These are phyloP conservation scores for Apis cerana DNA, from an alignment of 1,140 invertebrate genomes.

Conservation along the genomic window DNA sequence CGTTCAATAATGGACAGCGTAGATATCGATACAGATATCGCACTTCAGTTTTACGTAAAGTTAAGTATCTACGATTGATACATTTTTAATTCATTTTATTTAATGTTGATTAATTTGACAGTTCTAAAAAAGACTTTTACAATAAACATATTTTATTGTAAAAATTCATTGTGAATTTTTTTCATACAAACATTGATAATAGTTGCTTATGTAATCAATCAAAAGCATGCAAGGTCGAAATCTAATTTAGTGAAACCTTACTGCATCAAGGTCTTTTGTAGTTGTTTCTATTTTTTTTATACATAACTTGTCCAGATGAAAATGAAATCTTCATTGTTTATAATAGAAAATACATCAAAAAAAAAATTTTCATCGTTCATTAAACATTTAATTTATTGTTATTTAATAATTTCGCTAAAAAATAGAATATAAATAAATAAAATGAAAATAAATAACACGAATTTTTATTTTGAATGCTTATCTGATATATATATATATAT, in stretches of 20 bases:
- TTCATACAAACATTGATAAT: slow-evolving; percentile 9
- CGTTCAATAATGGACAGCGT: slow-evolving; percentile 6
- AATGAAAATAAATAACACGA: background rate
- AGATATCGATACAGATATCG: slow-evolving; percentile 52
- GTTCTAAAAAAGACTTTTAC: background rate
- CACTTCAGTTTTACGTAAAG: slow-evolving; percentile 74
- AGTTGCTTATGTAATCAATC: slow-evolving; percentile 22
- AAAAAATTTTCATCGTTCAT: background rate
- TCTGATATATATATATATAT: background rate
- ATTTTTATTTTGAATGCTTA: background rate
- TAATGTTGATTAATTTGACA: background rate
- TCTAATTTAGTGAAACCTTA: slow-evolving; percentile 40
- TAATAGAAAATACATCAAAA: background rate
- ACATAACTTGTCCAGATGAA: background rate
- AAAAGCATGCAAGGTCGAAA: slow-evolving; percentile 32
- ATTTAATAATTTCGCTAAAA: no score
- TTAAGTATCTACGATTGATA: slow-evolving; percentile 68
- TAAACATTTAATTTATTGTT: no score
- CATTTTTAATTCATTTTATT: background rate
- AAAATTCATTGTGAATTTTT: background rate
- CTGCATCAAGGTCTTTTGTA: background rate
- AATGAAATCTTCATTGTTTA: background rate
- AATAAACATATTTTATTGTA: background rate
- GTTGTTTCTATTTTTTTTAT: background rate
- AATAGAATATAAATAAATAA: no score